phyloP scores from a whole-genome alignment of 2,888 invertebrate species.

The Plagodis pulveraria region DNA sequence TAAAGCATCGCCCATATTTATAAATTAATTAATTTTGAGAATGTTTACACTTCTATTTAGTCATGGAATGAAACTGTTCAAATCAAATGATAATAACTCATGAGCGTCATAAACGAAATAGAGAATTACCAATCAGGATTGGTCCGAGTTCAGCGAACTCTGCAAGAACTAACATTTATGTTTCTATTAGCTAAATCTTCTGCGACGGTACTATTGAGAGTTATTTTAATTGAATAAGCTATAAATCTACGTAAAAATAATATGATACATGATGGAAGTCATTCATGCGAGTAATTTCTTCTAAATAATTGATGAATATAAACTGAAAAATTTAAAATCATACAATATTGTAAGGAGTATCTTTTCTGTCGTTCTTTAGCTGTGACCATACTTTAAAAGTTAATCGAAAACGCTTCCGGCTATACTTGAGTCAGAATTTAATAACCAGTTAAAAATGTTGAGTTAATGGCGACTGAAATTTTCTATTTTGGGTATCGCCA shows the following conservation, averaged over 20 bases:
- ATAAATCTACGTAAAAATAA: not conserved
- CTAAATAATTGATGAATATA: not conserved
- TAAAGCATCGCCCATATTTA: no score
- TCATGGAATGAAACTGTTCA: no score
- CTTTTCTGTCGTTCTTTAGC: not conserved
- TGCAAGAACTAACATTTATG: no score
- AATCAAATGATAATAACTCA: no score
- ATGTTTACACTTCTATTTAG: no score
- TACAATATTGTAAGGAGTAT: not conserved
- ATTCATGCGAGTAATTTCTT: not conserved
- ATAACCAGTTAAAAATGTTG: not conserved
- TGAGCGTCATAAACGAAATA: no score
- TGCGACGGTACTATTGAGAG: not conserved
- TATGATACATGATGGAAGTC: no score
- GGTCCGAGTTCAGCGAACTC: no score
- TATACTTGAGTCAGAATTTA: slow-evolving; percentile 1
- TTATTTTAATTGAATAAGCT: not conserved
- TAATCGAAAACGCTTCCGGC: slow-evolving; percentile 1
- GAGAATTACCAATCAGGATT: no score
- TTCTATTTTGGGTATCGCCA: not conserved
- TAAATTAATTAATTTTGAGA: no score
- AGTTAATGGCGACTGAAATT: not conserved
- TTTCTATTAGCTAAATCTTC: no score
- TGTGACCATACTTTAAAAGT: not conserved
- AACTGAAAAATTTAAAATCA: not conserved